Evolutionary conservation across 2,888 invertebrate species (phyloP).

Genomic region (Acanthoscelides obtectus): DNA sequence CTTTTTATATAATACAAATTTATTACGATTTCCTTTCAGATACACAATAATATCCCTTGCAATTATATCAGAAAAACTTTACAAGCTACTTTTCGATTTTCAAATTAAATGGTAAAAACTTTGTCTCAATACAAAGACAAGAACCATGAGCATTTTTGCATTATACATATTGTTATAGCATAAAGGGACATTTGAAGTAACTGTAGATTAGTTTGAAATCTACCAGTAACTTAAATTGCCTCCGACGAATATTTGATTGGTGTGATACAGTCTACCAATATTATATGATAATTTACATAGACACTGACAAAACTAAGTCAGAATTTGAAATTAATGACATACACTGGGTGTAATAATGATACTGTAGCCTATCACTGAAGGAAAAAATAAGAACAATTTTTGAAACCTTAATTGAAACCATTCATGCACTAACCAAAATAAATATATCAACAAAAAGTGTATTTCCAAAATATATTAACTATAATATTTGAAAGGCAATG

Average conservation of each 20-base stretch:
- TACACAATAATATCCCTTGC: slow-evolving; percentile 70
- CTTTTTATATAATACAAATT: slow-evolving; percentile 60
- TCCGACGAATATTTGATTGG: not conserved
- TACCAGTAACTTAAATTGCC: not conserved
- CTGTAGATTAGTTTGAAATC: not conserved
- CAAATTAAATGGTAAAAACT: slow-evolving; percentile 16
- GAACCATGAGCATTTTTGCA: slow-evolving; percentile 42
- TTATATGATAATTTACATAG: not conserved
- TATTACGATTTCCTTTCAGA: slow-evolving; percentile 58
- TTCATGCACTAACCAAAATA: no score
- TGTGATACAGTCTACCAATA: not conserved
- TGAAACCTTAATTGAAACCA: not conserved
- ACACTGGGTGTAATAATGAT: not conserved
- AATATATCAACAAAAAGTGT: no score
- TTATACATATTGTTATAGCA: slow-evolving; percentile 29
- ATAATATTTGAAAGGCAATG: no score
- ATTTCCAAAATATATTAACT: no score
- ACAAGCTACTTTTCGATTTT: slow-evolving; percentile 55
- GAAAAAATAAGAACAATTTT: not conserved
- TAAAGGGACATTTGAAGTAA: not conserved
- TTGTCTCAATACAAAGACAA: not conserved
- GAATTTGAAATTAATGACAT: not conserved
- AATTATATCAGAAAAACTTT: slow-evolving; percentile 61
- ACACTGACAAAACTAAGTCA: not conserved
- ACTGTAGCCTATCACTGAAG: not conserved